phyloP scores from a whole-genome alignment of 2,797 vertebrate species.

The Gallinago solitaria region DNA sequence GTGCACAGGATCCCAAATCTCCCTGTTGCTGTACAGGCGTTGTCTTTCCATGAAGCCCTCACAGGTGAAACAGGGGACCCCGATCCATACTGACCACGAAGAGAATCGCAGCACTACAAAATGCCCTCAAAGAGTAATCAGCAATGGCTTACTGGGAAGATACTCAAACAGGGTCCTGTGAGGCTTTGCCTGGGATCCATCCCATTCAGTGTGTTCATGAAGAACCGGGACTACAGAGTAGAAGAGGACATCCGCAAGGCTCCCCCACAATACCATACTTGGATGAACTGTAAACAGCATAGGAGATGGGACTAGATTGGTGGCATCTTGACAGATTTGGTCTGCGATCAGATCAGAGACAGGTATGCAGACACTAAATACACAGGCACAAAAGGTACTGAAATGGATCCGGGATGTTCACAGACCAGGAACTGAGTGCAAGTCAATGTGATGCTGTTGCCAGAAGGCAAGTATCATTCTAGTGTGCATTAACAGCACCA shows the following conservation, averaged over 20 bases:
- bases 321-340: neutral
- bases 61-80: neutral
- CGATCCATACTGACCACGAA: rapidly evolving
- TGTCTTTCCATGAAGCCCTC: neutral
- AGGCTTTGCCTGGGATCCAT: neutral
- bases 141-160: neutral
- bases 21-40: neutral
- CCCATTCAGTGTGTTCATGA: neutral
- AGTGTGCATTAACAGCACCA: neutral
- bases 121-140: neutral
- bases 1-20: neutral
- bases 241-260: neutral
- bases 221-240: neutral
- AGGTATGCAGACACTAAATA: neutral
- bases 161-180: neutral
- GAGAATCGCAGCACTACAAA: neutral
- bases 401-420: neutral
- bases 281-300: neutral
- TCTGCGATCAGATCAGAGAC: neutral
- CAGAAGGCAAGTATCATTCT: neutral
- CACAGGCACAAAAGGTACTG: neutral
- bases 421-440: neutral
- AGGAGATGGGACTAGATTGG: neutral
- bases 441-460: neutral
- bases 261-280: neutral